A percentile compares a stretch with the other conserved stretches of the same genome.
These are phyloP conservation scores for Mesochorus sp. DNA, from an alignment of 2,888 invertebrate species.

Conservation along the genomic window DNA sequence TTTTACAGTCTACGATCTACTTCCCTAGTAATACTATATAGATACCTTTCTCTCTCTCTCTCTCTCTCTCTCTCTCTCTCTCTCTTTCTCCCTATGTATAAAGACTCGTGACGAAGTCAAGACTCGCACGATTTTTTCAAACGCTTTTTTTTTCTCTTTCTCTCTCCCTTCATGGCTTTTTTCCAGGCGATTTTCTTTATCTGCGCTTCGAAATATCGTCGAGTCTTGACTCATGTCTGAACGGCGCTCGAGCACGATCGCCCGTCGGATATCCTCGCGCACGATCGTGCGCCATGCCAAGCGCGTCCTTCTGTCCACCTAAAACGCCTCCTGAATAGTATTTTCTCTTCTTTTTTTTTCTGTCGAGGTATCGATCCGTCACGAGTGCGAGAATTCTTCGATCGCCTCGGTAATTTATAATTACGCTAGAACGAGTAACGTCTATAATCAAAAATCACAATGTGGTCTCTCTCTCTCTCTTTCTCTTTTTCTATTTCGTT, in stretches of 20 bases:
- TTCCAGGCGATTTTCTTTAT: background rate
- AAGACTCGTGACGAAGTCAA: slow-evolving; percentile 53
- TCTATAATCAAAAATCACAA: slow-evolving; percentile 74
- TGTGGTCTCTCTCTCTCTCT: slow-evolving; percentile 68
- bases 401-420: slow-evolving; percentile 64
- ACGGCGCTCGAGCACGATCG: slow-evolving; percentile 36
- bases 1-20: slow-evolving; percentile 80
- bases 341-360: background rate
- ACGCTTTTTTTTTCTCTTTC: slow-evolving; percentile 4
- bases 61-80: slow-evolving; percentile 48
- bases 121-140: slow-evolving; percentile 67
- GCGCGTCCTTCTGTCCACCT: slow-evolving; percentile 10
- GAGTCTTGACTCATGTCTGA: slow-evolving; percentile 30
- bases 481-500: slow-evolving; percentile 19
- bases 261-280: slow-evolving; percentile 21
- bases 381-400: background rate
- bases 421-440: slow-evolving; percentile 67
- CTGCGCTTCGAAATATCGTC: slow-evolving; percentile 37
- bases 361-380: background rate
- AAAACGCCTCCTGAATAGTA: slow-evolving; percentile 31
- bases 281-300: slow-evolving; percentile 2
- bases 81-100: slow-evolving; percentile 41
- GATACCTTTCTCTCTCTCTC: slow-evolving; percentile 69
- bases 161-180: background rate
- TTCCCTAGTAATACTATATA: slow-evolving; percentile 81